Conservation (phyloP, 2,113 vertebrate species). For the Bombycilla garrulus region DNA sequence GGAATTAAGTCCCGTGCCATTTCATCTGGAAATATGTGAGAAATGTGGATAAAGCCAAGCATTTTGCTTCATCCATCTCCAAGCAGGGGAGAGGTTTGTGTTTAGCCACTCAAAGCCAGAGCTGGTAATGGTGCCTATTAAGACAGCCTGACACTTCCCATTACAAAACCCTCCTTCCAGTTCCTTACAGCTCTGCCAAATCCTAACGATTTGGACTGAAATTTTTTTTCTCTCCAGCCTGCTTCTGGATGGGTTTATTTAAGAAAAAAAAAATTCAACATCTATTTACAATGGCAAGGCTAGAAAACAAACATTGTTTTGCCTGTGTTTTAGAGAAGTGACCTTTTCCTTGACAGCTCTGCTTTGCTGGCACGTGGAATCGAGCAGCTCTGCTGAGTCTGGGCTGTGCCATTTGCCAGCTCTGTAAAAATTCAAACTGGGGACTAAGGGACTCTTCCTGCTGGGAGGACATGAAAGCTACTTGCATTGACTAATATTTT, state of each 20-base stretch:
- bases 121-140: background rate
- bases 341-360: conserved; percentile 23
- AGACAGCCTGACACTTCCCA: background rate
- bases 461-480: background rate
- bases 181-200: background rate
- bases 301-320: conserved; percentile 16
- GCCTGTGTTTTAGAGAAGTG: background rate
- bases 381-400: background rate
- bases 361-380: background rate
- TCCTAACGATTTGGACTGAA: background rate
- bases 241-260: background rate
- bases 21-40: background rate
- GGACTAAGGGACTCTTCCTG: background rate
- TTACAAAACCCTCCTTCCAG: background rate
- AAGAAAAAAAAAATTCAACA: background rate
- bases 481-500: background rate
- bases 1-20: rapidly evolving
- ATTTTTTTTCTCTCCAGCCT: background rate
- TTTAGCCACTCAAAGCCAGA: background rate
- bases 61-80: background rate
- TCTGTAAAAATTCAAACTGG: background rate
- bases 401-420: background rate
- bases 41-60: background rate
- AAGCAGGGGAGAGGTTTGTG: background rate
- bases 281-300: background rate